Evolutionary conservation across 1,140 invertebrate species (phyloP).

Genomic region (Solenopsis invicta): DNA sequence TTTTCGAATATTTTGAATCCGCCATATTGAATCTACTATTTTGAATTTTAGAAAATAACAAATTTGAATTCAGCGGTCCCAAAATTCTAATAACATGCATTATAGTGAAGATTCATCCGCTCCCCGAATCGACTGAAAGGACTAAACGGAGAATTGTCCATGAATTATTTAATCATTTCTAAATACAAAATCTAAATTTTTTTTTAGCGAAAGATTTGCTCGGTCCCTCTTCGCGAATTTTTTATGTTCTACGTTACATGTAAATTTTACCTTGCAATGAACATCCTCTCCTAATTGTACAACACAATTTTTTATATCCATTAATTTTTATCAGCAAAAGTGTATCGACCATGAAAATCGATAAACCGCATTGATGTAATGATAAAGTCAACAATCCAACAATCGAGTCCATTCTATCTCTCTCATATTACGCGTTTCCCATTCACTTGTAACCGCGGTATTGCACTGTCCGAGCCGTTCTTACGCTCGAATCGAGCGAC

Average conservation of each 20-base stretch:
- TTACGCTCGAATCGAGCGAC: conserved; percentile 15
- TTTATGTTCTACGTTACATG: background rate
- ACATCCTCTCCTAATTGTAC: no score
- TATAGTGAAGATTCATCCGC: no score
- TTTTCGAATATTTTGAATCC: no score
- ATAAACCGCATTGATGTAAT: background rate
- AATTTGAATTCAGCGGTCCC: no score
- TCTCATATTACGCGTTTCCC: background rate
- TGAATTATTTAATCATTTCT: background rate
- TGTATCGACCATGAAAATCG: background rate
- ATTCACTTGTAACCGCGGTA: background rate
- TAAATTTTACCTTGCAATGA: background rate
- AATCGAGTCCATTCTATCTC: background rate
- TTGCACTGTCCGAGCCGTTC: background rate
- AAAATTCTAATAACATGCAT: no score
- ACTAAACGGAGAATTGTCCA: background rate
- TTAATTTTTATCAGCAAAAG: background rate
- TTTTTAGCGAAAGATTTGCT: background rate
- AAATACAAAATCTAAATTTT: background rate
- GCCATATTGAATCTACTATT: no score
- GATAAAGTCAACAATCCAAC: background rate
- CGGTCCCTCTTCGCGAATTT: background rate
- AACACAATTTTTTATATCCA: background rate
- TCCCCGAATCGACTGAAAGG: no score
- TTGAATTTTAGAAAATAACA: no score